phyloP scores from a whole-genome alignment of 2,113 vertebrate genomes.

The Macquaria ambigua region DNA sequence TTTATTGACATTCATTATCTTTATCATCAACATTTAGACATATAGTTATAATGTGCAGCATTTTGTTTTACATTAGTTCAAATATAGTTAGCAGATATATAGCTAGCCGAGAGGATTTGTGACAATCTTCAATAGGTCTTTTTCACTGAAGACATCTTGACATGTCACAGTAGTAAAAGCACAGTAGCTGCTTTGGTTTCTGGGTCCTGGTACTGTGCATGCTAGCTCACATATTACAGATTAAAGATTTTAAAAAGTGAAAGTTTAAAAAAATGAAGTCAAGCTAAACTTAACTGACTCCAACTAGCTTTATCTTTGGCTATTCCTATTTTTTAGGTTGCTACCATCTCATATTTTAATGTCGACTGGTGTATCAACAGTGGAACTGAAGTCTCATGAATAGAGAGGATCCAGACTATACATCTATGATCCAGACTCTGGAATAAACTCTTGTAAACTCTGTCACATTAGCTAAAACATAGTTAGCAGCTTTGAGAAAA shows the following conservation, averaged over 20 bases:
- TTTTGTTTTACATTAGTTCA: not conserved
- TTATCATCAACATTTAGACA: not conserved
- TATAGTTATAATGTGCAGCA: not conserved
- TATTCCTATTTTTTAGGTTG: not conserved
- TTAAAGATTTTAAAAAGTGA: not conserved
- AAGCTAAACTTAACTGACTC: not conserved
- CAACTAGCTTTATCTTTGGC: not conserved
- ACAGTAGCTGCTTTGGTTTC: too few relatives aligned
- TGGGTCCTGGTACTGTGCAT: too few relatives aligned
- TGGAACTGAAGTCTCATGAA: not conserved
- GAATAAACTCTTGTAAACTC: not conserved
- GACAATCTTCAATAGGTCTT: not conserved
- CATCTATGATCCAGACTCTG: not conserved
- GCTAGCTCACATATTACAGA: too few relatives aligned
- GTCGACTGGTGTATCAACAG: not conserved
- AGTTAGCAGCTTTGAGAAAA: too few relatives aligned
- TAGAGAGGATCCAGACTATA: not conserved
- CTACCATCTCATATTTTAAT: not conserved
- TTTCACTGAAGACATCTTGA: not conserved
- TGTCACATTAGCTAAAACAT: too few relatives aligned
- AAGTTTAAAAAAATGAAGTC: too few relatives aligned
- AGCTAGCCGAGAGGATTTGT: not conserved
- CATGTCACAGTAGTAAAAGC: not conserved
- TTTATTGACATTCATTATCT: not conserved
- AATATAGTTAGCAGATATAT: not conserved